Conservation (phyloP, 2,797 vertebrate species). For the Gambusia yucatana region DNA sequence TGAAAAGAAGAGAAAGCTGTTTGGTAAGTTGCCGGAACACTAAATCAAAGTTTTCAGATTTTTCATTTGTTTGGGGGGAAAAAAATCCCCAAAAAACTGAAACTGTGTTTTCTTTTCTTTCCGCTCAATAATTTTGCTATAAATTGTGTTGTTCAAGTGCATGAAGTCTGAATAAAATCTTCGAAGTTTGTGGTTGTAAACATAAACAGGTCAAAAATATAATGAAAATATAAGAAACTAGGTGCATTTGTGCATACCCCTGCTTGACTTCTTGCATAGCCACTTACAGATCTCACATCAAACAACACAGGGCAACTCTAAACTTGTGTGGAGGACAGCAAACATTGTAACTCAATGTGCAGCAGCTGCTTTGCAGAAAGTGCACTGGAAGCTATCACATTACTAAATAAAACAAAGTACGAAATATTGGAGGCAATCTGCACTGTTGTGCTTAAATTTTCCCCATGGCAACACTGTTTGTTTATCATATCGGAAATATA, state of each 20-base stretch:
- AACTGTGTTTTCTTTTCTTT: not conserved
- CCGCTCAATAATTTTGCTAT: not conserved
- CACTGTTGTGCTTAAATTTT: slow-evolving; percentile 28
- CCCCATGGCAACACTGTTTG: slow-evolving; percentile 66
- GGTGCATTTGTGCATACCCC: not conserved
- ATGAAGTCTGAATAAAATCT: not conserved
- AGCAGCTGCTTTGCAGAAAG: slow-evolving; percentile 12
- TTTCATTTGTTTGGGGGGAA: not conserved
- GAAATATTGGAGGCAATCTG: not conserved
- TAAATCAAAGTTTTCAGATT: not conserved
- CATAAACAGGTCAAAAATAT: not conserved
- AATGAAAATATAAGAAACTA: not conserved
- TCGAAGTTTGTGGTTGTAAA: not conserved
- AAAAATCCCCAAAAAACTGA: not conserved
- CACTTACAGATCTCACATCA: not conserved
- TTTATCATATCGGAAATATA: slow-evolving; percentile 62
- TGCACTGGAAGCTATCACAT: slow-evolving; percentile 3
- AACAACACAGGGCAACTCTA: not conserved
- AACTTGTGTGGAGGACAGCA: not conserved
- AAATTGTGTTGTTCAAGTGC: not conserved
- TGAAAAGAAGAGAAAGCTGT: not conserved
- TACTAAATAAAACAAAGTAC: slow-evolving; percentile 5
- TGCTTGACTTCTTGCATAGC: not conserved
- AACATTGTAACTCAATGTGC: slow-evolving; percentile 3
- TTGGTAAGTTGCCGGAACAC: not conserved